Evolutionary conservation across 2,888 invertebrate genomes (phyloP), one percentile per base, ranked within the genome.

Genomic region (Eristalis tenax): DNA sequence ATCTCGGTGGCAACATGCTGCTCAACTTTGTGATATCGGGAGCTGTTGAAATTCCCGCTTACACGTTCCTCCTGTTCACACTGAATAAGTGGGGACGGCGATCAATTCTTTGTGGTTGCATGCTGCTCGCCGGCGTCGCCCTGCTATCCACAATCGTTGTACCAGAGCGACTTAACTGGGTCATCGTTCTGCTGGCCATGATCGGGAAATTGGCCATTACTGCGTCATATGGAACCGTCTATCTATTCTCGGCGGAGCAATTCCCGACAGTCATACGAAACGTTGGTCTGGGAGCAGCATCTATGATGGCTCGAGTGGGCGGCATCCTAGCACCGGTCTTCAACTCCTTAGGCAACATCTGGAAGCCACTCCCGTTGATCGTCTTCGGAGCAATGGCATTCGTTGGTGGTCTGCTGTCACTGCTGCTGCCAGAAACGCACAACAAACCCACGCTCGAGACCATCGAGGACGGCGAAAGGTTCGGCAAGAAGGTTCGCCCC

Each of bases 251-350:
- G 0, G 95, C 96, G 1, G 96, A 96, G 92, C 96, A 96, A 91
- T 96, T 96, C 90, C 96, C 96, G 18, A 96, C 96, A 8, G 96
- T 96, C 18, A 95, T 96, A 59, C 94, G 98, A 70, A 98, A 97
- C 91, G 96, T 97, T 56, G 98, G 97, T 0, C 96, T 98, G 74
- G 98, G 98, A 0, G 94, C 97, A 11, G 95, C 97, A 32, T 98
- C 98, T 0, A 97, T 97, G 94, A 96, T 96, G 81, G 98, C 98
- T 0, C 94, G 98, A 89, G 94, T 98, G 85, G 98, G 98, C 28
- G 93, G 93, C 5, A 93, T 93, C 80, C 79, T 92, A 84, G 92
- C 98, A 1, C 98, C 98, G 0, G 98, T 96, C 90, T 94, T 98
- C 2, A 96, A 97, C 18, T 95, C 96, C n/a, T 91, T 97, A 88